Conservation (phyloP, 1,140 invertebrate species). For the Adelges cooleyi region DNA sequence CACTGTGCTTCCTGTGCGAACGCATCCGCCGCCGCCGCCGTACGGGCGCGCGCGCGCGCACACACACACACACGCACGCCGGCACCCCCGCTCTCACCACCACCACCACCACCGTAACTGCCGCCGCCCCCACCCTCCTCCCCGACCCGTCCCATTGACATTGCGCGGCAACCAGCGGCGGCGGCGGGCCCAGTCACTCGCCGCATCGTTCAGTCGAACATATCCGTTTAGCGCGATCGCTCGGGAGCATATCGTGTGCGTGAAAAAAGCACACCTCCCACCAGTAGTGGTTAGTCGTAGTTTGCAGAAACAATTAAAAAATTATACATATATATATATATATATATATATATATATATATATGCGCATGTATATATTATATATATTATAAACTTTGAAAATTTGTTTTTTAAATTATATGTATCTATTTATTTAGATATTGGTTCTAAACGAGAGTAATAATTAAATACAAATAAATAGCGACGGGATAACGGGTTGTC, state of each 20-base stretch:
- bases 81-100: too few species aligned
- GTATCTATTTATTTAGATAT: too few species aligned
- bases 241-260: slow-evolving; percentile 27
- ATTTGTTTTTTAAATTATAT: too few species aligned
- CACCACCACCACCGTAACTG: too few species aligned
- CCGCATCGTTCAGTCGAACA: slow-evolving; percentile 26
- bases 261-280: slow-evolving; percentile 27
- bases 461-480: too few species aligned
- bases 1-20: slow-evolving; percentile 23
- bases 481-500: too few species aligned
- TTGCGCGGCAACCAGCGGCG: slow-evolving; percentile 1
- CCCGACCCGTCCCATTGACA: background rate
- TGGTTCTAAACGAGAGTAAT: too few species aligned
- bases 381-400: too few species aligned
- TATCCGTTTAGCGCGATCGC: slow-evolving; percentile 26
- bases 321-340: background rate
- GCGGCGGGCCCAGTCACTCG: slow-evolving; percentile 26
- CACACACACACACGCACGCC: background rate
- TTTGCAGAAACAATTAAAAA: slow-evolving; percentile 12
- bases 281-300: slow-evolving; percentile 27
- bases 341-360: too few species aligned
- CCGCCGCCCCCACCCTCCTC: background rate
- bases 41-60: background rate
- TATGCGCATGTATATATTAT: too few species aligned
- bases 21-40: slow-evolving; percentile 9